These are phyloP conservation scores for Corythornis madagascariensis DNA, from an alignment of 2,113 vertebrate genomes.

Conservation along the genomic window DNA sequence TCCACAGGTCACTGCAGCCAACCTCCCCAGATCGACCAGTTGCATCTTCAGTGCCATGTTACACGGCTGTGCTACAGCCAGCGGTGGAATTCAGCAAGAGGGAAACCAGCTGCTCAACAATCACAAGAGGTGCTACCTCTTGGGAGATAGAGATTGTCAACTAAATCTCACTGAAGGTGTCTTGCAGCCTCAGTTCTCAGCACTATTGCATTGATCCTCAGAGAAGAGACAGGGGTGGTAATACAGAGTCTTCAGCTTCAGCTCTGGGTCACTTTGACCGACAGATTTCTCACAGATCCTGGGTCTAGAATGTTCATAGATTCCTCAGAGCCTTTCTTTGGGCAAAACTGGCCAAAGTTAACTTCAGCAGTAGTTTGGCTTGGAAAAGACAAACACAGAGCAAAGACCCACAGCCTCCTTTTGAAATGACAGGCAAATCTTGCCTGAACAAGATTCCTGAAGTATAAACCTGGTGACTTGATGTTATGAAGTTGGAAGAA, in stretches of 20 bases:
- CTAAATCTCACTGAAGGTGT: background rate
- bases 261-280: background rate
- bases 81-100: background rate
- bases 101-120: background rate
- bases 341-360: background rate
- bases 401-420: background rate
- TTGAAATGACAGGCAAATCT: background rate
- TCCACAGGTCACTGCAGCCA: background rate
- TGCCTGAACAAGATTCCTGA: background rate
- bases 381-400: background rate
- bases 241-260: background rate
- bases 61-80: background rate
- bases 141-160: accelerated
- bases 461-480: background rate
- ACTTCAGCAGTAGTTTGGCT: background rate
- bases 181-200: background rate
- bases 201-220: background rate
- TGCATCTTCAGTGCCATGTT: background rate
- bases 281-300: background rate
- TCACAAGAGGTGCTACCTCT: background rate
- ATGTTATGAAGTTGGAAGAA: background rate
- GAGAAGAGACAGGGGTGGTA: background rate
- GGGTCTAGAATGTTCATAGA: background rate
- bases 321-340: background rate
- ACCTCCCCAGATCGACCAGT: background rate